These are phyloP conservation scores for Drosophila tanythrix DNA, from an alignment of 2,888 invertebrate genomes.

Conservation along the genomic window DNA sequence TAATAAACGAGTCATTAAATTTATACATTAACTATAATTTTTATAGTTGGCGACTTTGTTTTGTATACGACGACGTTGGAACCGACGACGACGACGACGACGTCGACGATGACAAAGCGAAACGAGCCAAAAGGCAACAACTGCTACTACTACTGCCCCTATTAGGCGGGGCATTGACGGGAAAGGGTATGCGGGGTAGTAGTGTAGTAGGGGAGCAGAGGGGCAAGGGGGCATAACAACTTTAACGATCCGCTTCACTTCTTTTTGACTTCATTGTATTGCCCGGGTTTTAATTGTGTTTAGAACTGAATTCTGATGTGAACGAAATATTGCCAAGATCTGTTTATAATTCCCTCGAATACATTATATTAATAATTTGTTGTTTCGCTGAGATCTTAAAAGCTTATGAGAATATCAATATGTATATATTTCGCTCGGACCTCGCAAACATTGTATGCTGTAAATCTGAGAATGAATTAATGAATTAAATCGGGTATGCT, in stretches of 20 bases:
- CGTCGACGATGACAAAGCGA: constrained; percentile 30
- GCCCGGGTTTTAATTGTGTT: constrained; percentile 63
- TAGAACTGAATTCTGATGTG: constrained; percentile 49
- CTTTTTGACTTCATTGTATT: constrained; percentile 47
- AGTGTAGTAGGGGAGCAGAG: fast-evolving
- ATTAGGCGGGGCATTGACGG: neutral
- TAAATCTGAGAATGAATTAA: constrained; percentile 2
- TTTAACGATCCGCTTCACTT: constrained; percentile 72
- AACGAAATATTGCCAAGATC: constrained; percentile 22
- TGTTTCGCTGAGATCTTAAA: constrained; percentile 14
- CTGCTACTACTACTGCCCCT: neutral
- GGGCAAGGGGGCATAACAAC: constrained; percentile 16
- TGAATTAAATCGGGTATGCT: neutral
- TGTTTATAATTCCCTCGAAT: constrained; percentile 34
- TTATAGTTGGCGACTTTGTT: constrained; percentile 81
- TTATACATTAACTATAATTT: constrained; percentile 85
- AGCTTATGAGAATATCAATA: constrained; percentile 10
- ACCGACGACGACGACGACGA: constrained; percentile 39
- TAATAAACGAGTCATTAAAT: constrained; percentile 85
- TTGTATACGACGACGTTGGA: constrained; percentile 58
- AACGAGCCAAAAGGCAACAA: constrained; percentile 8
- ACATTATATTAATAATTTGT: constrained; percentile 32
- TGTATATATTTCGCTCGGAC: neutral
- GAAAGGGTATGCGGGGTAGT: neutral
- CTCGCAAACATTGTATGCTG: constrained; percentile 21